These are phyloP conservation scores for Verasper variegatus DNA, from an alignment of 2,113 vertebrate species.

Conservation along the genomic window DNA sequence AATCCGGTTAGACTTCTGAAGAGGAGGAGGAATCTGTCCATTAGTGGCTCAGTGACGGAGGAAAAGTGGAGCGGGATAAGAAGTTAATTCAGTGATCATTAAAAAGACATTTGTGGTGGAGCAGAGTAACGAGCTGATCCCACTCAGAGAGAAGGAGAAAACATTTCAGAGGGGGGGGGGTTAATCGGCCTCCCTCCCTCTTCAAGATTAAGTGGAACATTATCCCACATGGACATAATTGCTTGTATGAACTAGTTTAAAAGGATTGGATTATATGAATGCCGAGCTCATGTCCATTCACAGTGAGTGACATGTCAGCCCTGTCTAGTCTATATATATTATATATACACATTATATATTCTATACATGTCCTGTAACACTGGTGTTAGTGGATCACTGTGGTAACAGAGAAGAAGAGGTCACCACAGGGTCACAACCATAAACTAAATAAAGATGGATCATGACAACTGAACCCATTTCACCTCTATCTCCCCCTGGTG, in stretches of 20 bases:
- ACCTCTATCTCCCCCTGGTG: too few species aligned
- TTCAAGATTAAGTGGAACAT: conserved; percentile 79
- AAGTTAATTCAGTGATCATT: conserved; percentile 59
- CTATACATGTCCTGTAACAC: too few species aligned
- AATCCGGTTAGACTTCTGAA: conserved; percentile 30
- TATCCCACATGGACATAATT: conserved; percentile 78
- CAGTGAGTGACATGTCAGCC: not conserved
- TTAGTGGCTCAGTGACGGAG: conserved; percentile 34
- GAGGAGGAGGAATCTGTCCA: conserved; percentile 47
- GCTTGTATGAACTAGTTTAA: conserved; percentile 83
- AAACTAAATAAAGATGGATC: too few species aligned
- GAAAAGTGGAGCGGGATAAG: conserved; percentile 26
- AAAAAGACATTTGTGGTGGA: conserved; percentile 37
- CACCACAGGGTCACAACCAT: too few species aligned
- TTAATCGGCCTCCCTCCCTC: conserved; percentile 61
- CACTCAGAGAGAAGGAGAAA: conserved; percentile 55
- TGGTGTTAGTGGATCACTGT: too few species aligned
- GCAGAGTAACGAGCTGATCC: conserved; percentile 38
- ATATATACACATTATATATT: too few species aligned
- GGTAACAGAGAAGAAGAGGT: too few species aligned
- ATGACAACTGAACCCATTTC: too few species aligned
- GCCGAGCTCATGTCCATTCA: conserved; percentile 21
- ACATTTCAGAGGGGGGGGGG: conserved; percentile 41
- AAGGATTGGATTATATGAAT: conserved; percentile 77
- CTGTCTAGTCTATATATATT: conserved; percentile 1